Evolutionary conservation across 2,113 vertebrate species (phyloP).

Genomic region (Podilymbus podiceps): DNA sequence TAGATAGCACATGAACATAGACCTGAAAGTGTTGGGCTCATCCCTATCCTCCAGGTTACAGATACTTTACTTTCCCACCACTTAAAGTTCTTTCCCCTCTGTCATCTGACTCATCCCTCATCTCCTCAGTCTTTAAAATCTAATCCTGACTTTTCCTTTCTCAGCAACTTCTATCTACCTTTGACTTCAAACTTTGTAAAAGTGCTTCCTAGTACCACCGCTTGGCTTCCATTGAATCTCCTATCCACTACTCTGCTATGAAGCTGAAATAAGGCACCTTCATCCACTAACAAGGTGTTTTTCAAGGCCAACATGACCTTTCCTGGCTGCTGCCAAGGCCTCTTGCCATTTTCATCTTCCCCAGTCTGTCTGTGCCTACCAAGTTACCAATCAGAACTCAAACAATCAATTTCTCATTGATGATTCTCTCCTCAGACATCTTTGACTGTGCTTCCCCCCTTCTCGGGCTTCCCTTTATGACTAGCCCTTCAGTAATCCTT

Average conservation of each 20-base stretch:
- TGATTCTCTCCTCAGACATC: background rate
- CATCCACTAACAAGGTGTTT: background rate
- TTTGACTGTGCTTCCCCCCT: background rate
- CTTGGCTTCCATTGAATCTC: background rate
- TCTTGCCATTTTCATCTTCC: background rate
- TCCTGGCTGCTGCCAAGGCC: background rate
- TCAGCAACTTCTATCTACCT: background rate
- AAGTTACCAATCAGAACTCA: background rate
- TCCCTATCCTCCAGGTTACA: background rate
- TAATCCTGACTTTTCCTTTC: background rate
- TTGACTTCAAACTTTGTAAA: background rate
- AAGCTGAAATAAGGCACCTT: background rate
- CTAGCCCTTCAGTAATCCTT: background rate
- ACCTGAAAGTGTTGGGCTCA: background rate
- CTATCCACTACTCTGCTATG: background rate
- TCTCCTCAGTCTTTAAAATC: background rate
- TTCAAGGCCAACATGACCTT: background rate
- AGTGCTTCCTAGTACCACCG: background rate
- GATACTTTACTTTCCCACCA: background rate
- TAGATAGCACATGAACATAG: background rate
- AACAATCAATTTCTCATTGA: conserved; percentile 46
- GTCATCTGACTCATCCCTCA: background rate
- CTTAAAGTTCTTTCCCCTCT: background rate
- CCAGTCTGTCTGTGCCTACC: background rate
- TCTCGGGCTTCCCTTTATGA: background rate